phyloP scores from a whole-genome alignment of 2,797 vertebrate genomes.

The Platalea minor region DNA sequence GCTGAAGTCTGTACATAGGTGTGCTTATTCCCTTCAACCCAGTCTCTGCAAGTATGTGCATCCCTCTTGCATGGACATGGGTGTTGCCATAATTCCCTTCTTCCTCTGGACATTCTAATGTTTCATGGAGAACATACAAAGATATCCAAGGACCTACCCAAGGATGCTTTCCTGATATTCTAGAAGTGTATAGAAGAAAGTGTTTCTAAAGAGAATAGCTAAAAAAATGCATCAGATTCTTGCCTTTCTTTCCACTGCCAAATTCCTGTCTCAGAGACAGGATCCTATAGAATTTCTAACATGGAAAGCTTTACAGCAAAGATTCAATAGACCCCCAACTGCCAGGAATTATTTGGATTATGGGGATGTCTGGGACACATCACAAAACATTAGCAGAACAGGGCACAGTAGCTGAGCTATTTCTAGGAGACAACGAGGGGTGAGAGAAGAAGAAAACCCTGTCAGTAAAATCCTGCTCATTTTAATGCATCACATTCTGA shows the following conservation, averaged over 20 bases:
- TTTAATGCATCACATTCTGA: neutral
- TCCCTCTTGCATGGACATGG: rapidly evolving
- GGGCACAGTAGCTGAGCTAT: neutral
- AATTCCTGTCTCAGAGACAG: neutral
- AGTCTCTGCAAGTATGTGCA: neutral
- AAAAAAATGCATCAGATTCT: neutral
- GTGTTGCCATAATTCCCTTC: neutral
- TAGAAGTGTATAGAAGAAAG: neutral
- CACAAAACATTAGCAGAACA: neutral
- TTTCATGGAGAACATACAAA: neutral
- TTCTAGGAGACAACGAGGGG: neutral
- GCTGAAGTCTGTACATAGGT: neutral
- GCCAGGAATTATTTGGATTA: neutral
- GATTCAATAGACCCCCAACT: neutral
- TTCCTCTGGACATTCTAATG: neutral
- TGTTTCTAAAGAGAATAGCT: neutral
- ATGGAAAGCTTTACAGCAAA: neutral
- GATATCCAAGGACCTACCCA: neutral
- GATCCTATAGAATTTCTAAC: neutral
- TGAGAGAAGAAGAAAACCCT: neutral
- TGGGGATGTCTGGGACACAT: neutral
- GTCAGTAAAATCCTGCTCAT: neutral
- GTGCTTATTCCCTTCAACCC: neutral
- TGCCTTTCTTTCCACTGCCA: neutral
- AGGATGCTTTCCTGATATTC: neutral